Conservation (phyloP, 2,113 vertebrate genomes). For the Salvelinus sp. region DNA sequence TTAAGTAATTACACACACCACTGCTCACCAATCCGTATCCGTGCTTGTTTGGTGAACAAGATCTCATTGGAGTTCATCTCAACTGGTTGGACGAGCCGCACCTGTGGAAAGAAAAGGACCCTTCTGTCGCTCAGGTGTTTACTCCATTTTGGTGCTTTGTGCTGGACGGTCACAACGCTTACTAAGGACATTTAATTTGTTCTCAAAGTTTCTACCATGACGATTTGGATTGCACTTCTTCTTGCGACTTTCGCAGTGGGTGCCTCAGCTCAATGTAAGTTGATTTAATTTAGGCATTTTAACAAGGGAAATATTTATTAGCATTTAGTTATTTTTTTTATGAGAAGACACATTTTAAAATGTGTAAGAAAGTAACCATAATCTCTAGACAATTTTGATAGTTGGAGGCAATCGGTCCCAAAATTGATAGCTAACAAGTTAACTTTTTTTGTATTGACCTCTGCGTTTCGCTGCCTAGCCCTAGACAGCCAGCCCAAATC, state of each 20-base stretch:
- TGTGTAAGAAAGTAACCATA: slow-evolving; percentile 5
- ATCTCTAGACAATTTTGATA: no score
- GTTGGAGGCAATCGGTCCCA: no score
- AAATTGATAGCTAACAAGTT: no score
- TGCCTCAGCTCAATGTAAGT: slow-evolving; percentile 56
- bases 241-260: slow-evolving; percentile 46
- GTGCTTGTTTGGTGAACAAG: background rate
- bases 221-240: slow-evolving; percentile 48
- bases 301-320: background rate
- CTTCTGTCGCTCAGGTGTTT: background rate
- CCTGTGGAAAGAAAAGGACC: slow-evolving; percentile 47
- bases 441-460: slow-evolving; percentile 27
- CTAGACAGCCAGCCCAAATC: no score
- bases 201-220: slow-evolving; percentile 47
- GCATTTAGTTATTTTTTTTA: background rate
- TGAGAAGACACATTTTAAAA: background rate
- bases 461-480: no score
- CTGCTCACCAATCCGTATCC: background rate
- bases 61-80: background rate
- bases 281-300: background rate
- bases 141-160: slow-evolving; percentile 35
- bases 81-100: slow-evolving; percentile 72
- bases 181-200: background rate
- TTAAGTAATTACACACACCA: background rate
- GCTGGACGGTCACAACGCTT: slow-evolving; percentile 6